A percentile compares a stretch with the other conserved stretches of the same genome.
phyloP scores from a whole-genome alignment of 2,888 invertebrate genomes.

The Leucophenga montana region DNA sequence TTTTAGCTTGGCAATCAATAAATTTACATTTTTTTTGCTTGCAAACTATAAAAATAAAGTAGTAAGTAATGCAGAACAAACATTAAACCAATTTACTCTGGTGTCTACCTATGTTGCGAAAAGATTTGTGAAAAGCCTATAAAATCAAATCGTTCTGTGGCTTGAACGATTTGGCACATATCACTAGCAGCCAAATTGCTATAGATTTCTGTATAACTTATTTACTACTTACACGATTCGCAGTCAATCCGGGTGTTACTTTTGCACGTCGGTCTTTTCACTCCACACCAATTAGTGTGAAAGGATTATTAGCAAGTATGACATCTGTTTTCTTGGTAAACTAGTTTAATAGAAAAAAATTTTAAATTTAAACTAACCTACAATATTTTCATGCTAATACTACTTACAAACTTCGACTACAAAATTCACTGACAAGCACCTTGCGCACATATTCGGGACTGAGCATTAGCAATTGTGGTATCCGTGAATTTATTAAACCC shows the following conservation, averaged over 20 bases:
- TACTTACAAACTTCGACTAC: conserved; percentile 61
- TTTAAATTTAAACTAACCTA: neutral
- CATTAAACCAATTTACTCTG: too few relatives aligned
- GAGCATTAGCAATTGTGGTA: conserved; percentile 69
- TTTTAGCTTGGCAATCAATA: too few relatives aligned
- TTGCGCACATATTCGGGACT: conserved; percentile 69
- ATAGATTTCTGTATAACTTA: neutral
- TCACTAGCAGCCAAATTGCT: too few relatives aligned
- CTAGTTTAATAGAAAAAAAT: conserved; percentile 35
- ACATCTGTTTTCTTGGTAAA: conserved; percentile 72
- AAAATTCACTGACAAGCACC: conserved; percentile 72
- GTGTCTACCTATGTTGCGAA: too few relatives aligned
- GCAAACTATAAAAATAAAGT: too few relatives aligned
- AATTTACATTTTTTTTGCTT: too few relatives aligned
- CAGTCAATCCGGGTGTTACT: conserved; percentile 75
- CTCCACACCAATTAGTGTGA: conserved; percentile 72
- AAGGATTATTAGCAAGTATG: conserved; percentile 73
- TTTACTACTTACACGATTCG: conserved; percentile 71
- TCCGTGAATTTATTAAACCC: conserved; percentile 69
- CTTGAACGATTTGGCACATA: too few relatives aligned
- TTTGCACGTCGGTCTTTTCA: conserved; percentile 75
- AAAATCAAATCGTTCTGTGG: too few relatives aligned
- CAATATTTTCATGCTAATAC: too few relatives aligned
- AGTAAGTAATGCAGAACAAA: too few relatives aligned
- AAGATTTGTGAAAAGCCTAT: too few relatives aligned